Conservation (phyloP, 2,113 vertebrate genomes). For the Ptyas mucosa region DNA sequence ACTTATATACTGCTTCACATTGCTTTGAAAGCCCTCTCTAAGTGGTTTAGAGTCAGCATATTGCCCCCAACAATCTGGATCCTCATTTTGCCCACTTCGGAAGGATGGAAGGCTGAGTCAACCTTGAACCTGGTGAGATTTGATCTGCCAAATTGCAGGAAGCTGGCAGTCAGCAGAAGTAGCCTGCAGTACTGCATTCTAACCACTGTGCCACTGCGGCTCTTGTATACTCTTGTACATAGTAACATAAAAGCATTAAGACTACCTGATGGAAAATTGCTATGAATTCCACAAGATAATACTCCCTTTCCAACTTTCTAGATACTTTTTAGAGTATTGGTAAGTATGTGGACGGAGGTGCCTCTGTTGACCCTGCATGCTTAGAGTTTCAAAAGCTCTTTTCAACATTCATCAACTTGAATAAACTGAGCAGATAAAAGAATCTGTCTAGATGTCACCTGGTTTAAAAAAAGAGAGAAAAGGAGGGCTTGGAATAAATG, state of each 20-base stretch:
- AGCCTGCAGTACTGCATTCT: too few relatives aligned
- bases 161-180: too few relatives aligned
- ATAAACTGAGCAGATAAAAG: background rate
- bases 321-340: background rate
- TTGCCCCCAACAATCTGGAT: too few relatives aligned
- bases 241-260: background rate
- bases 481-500: background rate
- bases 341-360: background rate
- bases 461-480: background rate
- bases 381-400: background rate
- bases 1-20: too few relatives aligned
- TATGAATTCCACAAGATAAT: background rate
- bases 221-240: background rate
- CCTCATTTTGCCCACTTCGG: too few relatives aligned
- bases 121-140: too few relatives aligned
- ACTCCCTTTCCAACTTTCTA: background rate
- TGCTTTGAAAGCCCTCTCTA: too few relatives aligned
- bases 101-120: too few relatives aligned
- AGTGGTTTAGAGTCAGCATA: too few relatives aligned
- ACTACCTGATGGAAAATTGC: background rate
- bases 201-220: too few relatives aligned
- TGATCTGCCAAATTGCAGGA: too few relatives aligned
- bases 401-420: background rate
- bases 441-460: background rate
- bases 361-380: background rate